A percentile compares a stretch with the other conserved stretches of the same genome.
Conservation (phyloP, 35 echinoderm and acorn worm species). For the Ptychodera flava region DNA sequence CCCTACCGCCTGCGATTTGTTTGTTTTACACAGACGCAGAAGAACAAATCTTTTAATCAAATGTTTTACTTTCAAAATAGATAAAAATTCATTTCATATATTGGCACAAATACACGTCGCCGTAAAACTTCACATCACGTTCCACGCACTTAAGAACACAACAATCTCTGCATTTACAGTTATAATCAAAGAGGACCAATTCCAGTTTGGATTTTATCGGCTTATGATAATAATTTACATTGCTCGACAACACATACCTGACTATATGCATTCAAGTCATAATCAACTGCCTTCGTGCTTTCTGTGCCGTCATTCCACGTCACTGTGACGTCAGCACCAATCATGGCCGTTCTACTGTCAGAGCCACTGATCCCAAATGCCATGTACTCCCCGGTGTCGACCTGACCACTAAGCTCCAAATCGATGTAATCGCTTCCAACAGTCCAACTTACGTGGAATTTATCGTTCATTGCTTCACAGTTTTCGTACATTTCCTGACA, state of each 20-base stretch:
- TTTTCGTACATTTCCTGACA: conserved; percentile 18
- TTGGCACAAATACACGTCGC: no score
- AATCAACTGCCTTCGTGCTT: conserved; percentile 16
- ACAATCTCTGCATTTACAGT: no score
- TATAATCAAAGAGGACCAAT: no score
- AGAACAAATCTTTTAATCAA: neutral
- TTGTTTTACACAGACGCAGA: neutral
- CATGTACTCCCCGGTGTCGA: conserved; percentile 9
- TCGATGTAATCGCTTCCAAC: conserved; percentile 35
- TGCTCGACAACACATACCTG: no score
- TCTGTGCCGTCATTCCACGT: conserved; percentile 14
- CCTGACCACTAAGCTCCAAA: conserved; percentile 39
- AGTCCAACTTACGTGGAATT: conserved; percentile 73
- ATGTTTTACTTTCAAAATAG: neutral
- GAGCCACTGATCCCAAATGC: conserved; percentile 49
- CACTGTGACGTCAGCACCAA: conserved; percentile 32
- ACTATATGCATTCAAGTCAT: conserved; percentile 16
- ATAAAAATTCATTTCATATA: neutral
- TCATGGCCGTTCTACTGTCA: conserved; percentile 15
- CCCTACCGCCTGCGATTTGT: neutral
- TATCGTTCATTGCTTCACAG: conserved; percentile 59
- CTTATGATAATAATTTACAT: no score
- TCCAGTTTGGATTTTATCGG: no score
- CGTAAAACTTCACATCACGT: no score
- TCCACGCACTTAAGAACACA: no score